Evolutionary conservation across 2,888 invertebrate species (phyloP), one percentile per base, ranked within the genome.

Genomic region (Leucophenga montana): DNA sequence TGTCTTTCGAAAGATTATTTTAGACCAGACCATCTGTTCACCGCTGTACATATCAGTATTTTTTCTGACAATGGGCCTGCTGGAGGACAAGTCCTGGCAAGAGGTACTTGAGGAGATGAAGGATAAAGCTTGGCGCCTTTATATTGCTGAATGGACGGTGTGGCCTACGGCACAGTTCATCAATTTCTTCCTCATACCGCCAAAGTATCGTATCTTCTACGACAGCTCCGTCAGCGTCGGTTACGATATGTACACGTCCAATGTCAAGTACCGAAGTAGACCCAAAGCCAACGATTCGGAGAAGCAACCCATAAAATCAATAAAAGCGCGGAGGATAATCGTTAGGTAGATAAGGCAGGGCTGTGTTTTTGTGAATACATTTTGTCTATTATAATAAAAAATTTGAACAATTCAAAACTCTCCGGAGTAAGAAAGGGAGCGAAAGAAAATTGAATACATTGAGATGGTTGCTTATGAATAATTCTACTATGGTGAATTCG

Each of bases 101-200:
- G 92, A 93, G 77, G 91, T 95, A 67, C 89, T 90, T 66, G 86
- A 90, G 46, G 95, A 95, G 88, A 90, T 95, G 4, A 89, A 89
- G 73, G 89, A 91, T 8, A 97, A 96, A 87, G 95, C 94, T 31
- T 90, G 91, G 89, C 91, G 89, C 72, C 88, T 97, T 5, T 96
- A 95, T 83, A 89, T 91, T 68, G 96, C 95, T 0, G 97, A 97
- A 86, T 97, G 96, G 95, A 84, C 94, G 4, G 92, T 97, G 18
- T 97, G 97, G 97, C 97, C 97, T 0, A 94, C 95, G 1, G 96
- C 96, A 0, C 97, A 97, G 87, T 89, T 95, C 31, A 90, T 97
- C 31, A 97, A 97, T 88, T 97, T 97, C 88, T 95, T 93, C 87
- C 91, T 94, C 76, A 86, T 97, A 73, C 94, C 95, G 8, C 92